Evolutionary conservation across 2,797 vertebrate genomes (phyloP).

Genomic region (Mus caroli): DNA sequence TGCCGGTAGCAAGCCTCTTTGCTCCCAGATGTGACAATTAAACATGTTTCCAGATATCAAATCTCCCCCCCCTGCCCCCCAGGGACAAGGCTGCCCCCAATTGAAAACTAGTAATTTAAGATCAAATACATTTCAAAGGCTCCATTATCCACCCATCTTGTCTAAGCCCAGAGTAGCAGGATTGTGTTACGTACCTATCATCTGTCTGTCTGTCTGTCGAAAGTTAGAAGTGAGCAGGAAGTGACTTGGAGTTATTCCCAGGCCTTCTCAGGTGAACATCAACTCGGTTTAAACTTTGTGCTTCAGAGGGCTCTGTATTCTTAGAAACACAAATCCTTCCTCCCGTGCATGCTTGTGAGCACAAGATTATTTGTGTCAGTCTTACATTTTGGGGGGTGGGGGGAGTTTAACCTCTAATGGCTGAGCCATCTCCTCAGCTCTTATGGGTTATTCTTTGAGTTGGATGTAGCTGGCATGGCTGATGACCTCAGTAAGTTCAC

Average conservation of each 20-base stretch:
- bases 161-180: background rate
- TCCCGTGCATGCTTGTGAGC: background rate
- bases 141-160: constrained; percentile 14
- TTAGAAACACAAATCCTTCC: background rate
- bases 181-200: background rate
- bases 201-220: background rate
- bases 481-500: constrained; percentile 3
- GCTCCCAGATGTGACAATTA: background rate
- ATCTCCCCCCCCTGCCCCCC: background rate
- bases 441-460: background rate
- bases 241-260: constrained; percentile 11
- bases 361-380: background rate
- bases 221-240: background rate
- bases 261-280: background rate
- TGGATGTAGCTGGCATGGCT: background rate
- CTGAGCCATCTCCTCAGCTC: background rate
- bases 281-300: background rate
- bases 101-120: constrained; percentile 7
- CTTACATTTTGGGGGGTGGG: background rate
- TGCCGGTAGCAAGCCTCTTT: background rate
- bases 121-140: constrained; percentile 7
- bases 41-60: background rate
- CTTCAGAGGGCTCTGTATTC: background rate
- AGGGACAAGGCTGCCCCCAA: background rate
- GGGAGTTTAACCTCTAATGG: background rate